A percentile compares a stretch with the other conserved stretches of the same genome.
Evolutionary conservation across 2,113 vertebrate species (phyloP).

Genomic region (Salvelinus fontinalis): DNA sequence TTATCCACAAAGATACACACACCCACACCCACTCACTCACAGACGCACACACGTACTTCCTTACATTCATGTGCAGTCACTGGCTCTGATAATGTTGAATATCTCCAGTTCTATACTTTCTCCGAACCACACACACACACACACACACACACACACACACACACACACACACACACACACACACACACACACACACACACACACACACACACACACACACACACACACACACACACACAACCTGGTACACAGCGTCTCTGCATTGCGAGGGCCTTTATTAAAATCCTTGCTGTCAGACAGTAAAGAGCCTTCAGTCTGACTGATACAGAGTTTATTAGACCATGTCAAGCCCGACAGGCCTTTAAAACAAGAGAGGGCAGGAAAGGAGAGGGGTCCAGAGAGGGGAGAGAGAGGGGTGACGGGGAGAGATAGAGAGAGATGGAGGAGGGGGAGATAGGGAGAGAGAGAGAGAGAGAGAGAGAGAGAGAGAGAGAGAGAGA

Average conservation of each 20-base stretch:
- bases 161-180: neutral
- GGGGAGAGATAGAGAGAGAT: no score
- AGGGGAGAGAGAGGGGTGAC: no score
- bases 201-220: neutral
- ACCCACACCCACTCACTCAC: no score
- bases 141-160: no score
- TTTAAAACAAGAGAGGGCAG: neutral
- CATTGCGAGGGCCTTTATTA: conserved; percentile 18
- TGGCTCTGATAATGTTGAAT: neutral
- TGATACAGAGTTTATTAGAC: conserved; percentile 41
- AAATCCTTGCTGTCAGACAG: conserved; percentile 38
- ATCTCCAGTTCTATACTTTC: no score
- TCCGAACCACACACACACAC: no score
- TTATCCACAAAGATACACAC: conserved; percentile 10
- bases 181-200: no score
- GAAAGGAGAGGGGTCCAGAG: no score
- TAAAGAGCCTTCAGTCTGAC: conserved; percentile 42
- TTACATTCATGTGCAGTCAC: neutral
- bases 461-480: no score
- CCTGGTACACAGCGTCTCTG: no score
- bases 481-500: no score
- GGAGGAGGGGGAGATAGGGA: no score
- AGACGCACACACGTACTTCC: neutral
- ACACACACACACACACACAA: neutral
- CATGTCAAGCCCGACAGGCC: conserved; percentile 50